These are phyloP conservation scores for Morelia viridis DNA, from an alignment of 2,797 vertebrate species.

Conservation along the genomic window DNA sequence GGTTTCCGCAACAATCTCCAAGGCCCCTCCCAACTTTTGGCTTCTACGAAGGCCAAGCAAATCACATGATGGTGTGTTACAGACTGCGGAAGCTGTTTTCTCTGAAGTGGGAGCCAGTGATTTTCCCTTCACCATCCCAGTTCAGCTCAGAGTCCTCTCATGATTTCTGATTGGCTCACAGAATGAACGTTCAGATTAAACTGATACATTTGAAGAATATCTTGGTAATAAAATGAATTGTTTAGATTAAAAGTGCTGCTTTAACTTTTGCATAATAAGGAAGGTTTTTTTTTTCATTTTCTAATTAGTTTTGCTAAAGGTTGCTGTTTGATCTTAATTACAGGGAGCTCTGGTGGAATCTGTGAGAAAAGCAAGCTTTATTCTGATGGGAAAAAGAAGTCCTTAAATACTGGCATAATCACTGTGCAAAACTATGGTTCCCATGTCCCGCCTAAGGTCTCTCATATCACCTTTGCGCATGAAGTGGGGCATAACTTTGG, in stretches of 20 bases:
- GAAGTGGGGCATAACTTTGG: conserved; percentile 99
- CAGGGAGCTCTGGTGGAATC: conserved; percentile 95
- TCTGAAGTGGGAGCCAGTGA: neutral
- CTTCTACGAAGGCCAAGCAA: too few species aligned
- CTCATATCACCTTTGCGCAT: conserved; percentile 97
- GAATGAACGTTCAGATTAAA: neutral
- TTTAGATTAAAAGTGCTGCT: neutral
- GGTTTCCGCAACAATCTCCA: too few species aligned
- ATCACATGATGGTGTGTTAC: neutral
- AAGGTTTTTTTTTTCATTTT: neutral
- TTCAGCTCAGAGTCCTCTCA: neutral
- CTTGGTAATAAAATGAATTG: neutral
- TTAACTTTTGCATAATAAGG: neutral
- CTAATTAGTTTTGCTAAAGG: neutral
- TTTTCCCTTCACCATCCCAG: neutral
- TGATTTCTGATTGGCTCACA: neutral
- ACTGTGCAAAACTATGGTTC: conserved; percentile 98
- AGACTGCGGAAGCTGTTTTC: neutral
- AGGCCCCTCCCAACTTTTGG: too few species aligned
- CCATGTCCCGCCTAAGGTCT: conserved; percentile 95
- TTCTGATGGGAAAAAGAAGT: conserved; percentile 93
- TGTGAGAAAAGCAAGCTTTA: conserved; percentile 92
- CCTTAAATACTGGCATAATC: conserved; percentile 97
- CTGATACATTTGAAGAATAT: neutral
- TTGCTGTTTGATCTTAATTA: conserved; percentile 27